These are phyloP conservation scores for Flexamia atlantica DNA, from an alignment of 2,888 invertebrate genomes.

Conservation along the genomic window DNA sequence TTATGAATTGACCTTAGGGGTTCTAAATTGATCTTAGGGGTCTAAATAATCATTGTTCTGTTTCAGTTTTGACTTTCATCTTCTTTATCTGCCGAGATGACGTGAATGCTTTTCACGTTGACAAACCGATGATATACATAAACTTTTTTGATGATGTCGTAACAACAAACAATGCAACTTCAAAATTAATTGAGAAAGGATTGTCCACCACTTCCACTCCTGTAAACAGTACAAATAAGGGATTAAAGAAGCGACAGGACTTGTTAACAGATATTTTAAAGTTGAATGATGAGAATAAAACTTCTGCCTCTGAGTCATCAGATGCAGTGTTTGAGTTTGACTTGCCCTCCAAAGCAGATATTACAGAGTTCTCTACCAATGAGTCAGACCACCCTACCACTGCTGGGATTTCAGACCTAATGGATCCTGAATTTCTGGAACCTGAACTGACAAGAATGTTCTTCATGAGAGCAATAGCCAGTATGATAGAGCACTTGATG, in stretches of 20 bases:
- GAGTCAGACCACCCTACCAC: background rate
- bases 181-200: background rate
- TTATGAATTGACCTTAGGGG: no score
- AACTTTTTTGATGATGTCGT: slow-evolving; percentile 12
- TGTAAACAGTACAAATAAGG: background rate
- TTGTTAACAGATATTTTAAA: background rate
- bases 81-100: background rate
- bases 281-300: background rate
- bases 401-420: background rate
- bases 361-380: background rate
- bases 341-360: slow-evolving; percentile 10
- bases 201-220: background rate
- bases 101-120: background rate
- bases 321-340: background rate
- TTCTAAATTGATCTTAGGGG: no score
- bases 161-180: background rate
- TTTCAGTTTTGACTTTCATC: background rate
- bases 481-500: slow-evolving; percentile 8
- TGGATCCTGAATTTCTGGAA: slow-evolving; percentile 10
- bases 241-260: background rate
- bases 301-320: background rate
- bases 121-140: slow-evolving; percentile 1
- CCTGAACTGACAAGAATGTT: background rate
- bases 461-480: slow-evolving; percentile 3
- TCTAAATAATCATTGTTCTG: background rate